Conservation (phyloP, 2,113 vertebrate species). For the Ptychochromis oligacanthus region DNA sequence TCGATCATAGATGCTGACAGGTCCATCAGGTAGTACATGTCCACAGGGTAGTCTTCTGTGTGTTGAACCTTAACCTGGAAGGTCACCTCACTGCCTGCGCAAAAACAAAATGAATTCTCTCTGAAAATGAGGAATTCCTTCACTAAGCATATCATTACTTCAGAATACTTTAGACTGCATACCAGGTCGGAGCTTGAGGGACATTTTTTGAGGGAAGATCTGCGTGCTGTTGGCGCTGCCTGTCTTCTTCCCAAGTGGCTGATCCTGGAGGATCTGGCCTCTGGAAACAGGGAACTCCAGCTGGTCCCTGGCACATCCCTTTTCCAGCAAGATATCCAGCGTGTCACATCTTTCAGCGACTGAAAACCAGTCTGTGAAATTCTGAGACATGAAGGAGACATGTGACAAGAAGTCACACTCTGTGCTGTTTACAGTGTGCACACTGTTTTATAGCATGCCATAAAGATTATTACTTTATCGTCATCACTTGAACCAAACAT, state of each 20-base stretch:
- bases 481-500: not conserved
- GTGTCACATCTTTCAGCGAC: conserved; percentile 88
- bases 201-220: conserved; percentile 91
- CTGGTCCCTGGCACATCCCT: conserved; percentile 83
- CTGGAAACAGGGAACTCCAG: conserved; percentile 87
- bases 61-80: conserved; percentile 92
- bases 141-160: not conserved
- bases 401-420: conserved; percentile 1
- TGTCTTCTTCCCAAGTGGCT: conserved; percentile 80
- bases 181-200: conserved; percentile 89
- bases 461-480: conserved; percentile 6
- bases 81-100: conserved; percentile 84
- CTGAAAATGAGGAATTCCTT: not conserved
- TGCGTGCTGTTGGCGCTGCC: conserved; percentile 83
- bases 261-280: conserved; percentile 81
- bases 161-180: not conserved
- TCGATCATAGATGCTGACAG: conserved; percentile 96
- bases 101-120: conserved; percentile 3
- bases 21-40: conserved; percentile 99
- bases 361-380: conserved; percentile 88
- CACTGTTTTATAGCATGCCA: not conserved
- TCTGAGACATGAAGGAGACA: conserved; percentile 77
- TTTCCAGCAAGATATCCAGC: conserved; percentile 80
- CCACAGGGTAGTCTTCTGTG: conserved; percentile 94
- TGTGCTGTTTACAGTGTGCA: not conserved